Base-by-base conservation (phyloP, 2,797 vertebrate species). In the Dendrocincla fuliginosa region DNA sequence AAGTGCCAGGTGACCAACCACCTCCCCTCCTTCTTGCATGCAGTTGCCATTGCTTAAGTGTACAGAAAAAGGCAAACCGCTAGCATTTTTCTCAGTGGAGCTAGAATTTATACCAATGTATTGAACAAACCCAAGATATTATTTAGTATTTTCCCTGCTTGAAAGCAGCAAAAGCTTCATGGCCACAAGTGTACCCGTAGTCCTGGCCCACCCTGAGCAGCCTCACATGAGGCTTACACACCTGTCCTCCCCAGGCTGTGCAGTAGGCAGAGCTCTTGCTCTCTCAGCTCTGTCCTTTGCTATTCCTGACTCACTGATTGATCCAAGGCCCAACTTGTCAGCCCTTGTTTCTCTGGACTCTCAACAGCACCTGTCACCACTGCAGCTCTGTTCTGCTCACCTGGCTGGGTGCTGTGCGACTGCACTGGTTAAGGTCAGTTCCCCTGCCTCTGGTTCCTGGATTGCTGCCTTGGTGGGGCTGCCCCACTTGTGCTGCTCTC, bases 171-270 rank as follows among this genome's bases (percentile, higher is more conserved):
- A 59, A 55, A 64, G 5, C 3, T 68, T 50, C 69, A 19, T 4
- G 14, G 44, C 10, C 39, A 23, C 12, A 7, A 42, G 16, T 1
- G 3, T 16, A 25, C 9, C 55, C 47, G 10, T 22, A 39, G 9
- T 13, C 22, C 28, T 23, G 56, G 20, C 8, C 23, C 16, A 52
- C 32, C 5, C 0, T 11, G 10, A 71, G 41, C 53, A 68, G 52
- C 28, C 24, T 59, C 6, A 9, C 4, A 0, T 2, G 12, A 49
- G 12, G 11, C 10, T 22, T 32, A 35, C 35, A 56, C 49, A 25
- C 3, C 30, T 56, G 10, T 7, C 25, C 37, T 32, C 11, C 8
- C 39, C n/a, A 7, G 24, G 42, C 35, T 18, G 22, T 11, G n/a
- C n/a, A 11, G 14, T 2, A 47, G 24, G 19, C 30, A 69, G 33